These are phyloP conservation scores for Archaeoteleia sp. DNA, from an alignment of 2,888 invertebrate species.

Conservation along the genomic window DNA sequence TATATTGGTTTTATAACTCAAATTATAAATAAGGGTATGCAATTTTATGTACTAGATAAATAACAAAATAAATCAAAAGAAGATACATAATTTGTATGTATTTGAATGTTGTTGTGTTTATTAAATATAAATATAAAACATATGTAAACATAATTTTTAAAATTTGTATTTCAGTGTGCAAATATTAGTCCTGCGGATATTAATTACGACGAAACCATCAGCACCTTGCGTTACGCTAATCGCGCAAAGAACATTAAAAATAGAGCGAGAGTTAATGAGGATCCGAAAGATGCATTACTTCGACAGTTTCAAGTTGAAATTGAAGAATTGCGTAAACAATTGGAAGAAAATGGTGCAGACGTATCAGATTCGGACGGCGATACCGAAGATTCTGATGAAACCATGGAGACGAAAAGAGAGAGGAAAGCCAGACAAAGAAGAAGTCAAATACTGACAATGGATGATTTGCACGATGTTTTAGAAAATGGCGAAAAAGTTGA, in stretches of 20 bases:
- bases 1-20: too few species aligned
- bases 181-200: constrained; percentile 97
- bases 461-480: constrained; percentile 78
- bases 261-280: constrained; percentile 96
- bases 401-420: constrained; percentile 64
- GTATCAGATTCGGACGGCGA: constrained; percentile 71
- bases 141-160: too few species aligned
- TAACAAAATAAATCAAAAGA: too few species aligned
- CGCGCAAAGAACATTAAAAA: constrained; percentile 98
- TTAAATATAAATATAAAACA: too few species aligned
- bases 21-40: too few species aligned
- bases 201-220: constrained; percentile 98
- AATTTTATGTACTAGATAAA: too few species aligned
- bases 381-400: constrained; percentile 68
- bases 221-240: constrained; percentile 96
- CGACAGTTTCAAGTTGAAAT: constrained; percentile 98
- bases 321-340: constrained; percentile 89
- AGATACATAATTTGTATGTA: too few species aligned
- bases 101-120: too few species aligned
- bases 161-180: too few species aligned
- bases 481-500: constrained; percentile 74
- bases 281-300: constrained; percentile 96
- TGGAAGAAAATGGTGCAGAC: constrained; percentile 81
- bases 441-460: constrained; percentile 75
- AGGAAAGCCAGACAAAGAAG: constrained; percentile 69